These are phyloP conservation scores for Trachelus stipa DNA, from an alignment of 2,888 invertebrate genomes.

Conservation along the genomic window DNA sequence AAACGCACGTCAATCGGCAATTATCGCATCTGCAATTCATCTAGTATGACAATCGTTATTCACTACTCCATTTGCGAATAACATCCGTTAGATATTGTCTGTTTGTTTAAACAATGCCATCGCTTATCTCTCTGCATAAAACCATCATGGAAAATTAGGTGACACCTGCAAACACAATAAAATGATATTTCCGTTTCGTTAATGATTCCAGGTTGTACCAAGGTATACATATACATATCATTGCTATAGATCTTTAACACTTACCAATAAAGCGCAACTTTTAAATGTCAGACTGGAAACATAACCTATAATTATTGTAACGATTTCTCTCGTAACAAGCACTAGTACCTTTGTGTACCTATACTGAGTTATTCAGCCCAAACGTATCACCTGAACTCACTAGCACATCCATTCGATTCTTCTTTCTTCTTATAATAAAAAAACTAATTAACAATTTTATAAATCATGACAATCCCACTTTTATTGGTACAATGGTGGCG, in stretches of 20 bases:
- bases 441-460: background rate
- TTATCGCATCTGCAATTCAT: background rate
- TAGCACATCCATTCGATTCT: too few relatives aligned
- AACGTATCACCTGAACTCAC: too few relatives aligned
- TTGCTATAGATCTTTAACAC: background rate
- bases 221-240: background rate
- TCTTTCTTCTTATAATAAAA: too few relatives aligned
- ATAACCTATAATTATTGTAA: background rate
- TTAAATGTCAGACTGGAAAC: background rate
- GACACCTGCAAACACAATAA: slow-evolving; percentile 49
- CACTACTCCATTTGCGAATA: background rate
- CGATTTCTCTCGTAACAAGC: background rate
- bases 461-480: background rate
- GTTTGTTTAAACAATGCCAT: background rate
- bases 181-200: background rate
- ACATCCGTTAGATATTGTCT: background rate
- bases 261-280: background rate
- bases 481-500: background rate
- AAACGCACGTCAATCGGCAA: background rate
- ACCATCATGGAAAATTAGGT: slow-evolving; percentile 43
- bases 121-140: background rate
- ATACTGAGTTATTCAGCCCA: background rate
- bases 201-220: background rate
- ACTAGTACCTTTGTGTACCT: background rate
- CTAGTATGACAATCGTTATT: background rate